Conservation (phyloP, 1,140 invertebrate species). For the Heterodera schachtii region DNA sequence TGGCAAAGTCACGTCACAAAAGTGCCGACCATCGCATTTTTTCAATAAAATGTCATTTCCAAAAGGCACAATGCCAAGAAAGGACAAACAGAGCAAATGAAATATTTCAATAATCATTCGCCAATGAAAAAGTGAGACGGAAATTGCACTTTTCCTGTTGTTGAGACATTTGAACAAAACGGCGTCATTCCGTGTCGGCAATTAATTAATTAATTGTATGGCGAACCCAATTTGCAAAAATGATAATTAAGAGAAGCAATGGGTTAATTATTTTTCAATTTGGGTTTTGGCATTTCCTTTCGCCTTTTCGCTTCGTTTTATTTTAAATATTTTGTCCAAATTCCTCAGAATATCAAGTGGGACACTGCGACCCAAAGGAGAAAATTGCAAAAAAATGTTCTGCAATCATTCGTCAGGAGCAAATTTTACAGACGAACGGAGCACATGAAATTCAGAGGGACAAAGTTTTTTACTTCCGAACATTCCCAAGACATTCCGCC, state of each 20-base stretch:
- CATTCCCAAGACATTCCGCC: slow-evolving; percentile 8
- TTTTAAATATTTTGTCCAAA: not conserved
- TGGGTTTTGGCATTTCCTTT: too few relatives aligned
- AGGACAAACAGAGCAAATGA: not conserved
- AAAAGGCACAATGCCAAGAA: too few relatives aligned
- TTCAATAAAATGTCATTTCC: too few relatives aligned
- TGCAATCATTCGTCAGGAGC: slow-evolving; percentile 3
- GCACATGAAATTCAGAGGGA: not conserved
- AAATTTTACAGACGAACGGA: not conserved
- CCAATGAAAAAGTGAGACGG: not conserved
- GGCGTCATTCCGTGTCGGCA: not conserved
- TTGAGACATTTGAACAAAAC: not conserved
- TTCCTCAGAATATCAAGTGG: slow-evolving; percentile 18
- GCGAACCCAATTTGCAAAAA: not conserved
- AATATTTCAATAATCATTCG: not conserved
- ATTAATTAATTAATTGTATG: not conserved
- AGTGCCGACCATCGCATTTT: too few relatives aligned
- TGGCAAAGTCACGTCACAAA: too few relatives aligned
- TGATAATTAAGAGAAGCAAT: too few relatives aligned
- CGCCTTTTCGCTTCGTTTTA: not conserved
- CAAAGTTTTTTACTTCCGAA: slow-evolving; percentile 17
- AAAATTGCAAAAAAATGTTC: not conserved
- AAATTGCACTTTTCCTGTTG: slow-evolving; percentile 9
- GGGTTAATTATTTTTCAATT: too few relatives aligned
- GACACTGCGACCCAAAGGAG: slow-evolving; percentile 5